Evolutionary conservation across 2,888 invertebrate species (phyloP).

Genomic region (Seira ritae): DNA sequence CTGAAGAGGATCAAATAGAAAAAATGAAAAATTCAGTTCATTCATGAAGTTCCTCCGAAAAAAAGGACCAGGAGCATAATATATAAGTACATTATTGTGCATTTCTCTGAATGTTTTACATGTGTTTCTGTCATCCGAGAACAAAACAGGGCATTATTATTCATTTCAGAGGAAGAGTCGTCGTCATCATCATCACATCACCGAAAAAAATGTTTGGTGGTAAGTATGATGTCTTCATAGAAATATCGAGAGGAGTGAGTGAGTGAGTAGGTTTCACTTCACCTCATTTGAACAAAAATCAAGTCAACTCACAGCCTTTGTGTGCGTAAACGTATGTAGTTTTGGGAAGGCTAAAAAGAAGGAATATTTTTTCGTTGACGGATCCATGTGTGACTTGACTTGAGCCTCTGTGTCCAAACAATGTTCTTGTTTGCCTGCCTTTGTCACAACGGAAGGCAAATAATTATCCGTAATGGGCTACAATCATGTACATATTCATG

Average conservation of each 20-base stretch:
- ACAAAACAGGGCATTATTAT: slow-evolving; percentile 60
- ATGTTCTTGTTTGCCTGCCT: not conserved
- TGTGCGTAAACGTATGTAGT: too few species aligned
- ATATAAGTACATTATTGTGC: not conserved
- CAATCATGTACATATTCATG: not conserved
- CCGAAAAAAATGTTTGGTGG: slow-evolving; percentile 23
- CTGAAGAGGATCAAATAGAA: slow-evolving; percentile 29
- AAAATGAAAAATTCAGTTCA: slow-evolving; percentile 53
- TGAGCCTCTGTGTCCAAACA: too few species aligned
- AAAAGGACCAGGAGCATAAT: slow-evolving; percentile 37
- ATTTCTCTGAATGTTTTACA: slow-evolving; percentile 48
- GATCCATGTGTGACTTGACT: too few species aligned
- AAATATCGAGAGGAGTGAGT: not conserved
- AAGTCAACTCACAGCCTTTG: too few species aligned
- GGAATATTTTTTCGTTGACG: too few species aligned
- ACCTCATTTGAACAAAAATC: too few species aligned
- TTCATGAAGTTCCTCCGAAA: slow-evolving; percentile 38
- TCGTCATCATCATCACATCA: slow-evolving; percentile 23
- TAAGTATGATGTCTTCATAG: slow-evolving; percentile 42
- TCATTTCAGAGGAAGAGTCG: slow-evolving; percentile 8
- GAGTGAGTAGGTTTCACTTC: too few species aligned
- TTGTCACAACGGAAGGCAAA: slow-evolving; percentile 27
- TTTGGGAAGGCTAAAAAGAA: too few species aligned
- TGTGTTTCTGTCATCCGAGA: slow-evolving; percentile 60
- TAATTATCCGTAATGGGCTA: slow-evolving; percentile 45